Conservation (phyloP, 1,140 invertebrate species). For the Octopus bimaculoides region DNA sequence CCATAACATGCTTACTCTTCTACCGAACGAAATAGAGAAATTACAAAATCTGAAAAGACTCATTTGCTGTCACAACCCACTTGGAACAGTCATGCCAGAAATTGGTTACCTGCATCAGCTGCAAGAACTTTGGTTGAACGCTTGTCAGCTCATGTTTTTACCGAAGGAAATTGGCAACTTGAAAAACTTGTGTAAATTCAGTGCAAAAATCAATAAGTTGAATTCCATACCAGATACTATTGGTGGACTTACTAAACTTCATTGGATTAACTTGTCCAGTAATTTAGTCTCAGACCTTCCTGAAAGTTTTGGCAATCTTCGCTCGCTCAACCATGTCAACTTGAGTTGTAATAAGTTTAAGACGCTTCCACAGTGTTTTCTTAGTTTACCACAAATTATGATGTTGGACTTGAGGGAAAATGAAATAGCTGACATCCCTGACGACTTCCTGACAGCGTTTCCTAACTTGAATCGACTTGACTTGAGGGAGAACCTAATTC, state of each 20-base stretch:
- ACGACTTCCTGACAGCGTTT: constrained; percentile 43
- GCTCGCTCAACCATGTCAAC: constrained; percentile 43
- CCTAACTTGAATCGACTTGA: constrained; percentile 46
- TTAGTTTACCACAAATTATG: constrained; percentile 32
- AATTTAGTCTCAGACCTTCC: constrained; percentile 45
- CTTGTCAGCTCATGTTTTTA: constrained; percentile 40
- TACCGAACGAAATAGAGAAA: constrained; percentile 40
- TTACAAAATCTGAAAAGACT: constrained; percentile 43
- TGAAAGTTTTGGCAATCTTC: constrained; percentile 32
- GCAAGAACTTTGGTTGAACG: constrained; percentile 46
- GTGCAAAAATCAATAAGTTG: constrained; percentile 41
- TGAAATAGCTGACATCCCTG: constrained; percentile 33
- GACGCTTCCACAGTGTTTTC: constrained; percentile 40
- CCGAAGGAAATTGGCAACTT: constrained; percentile 44
- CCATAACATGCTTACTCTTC: constrained; percentile 49
- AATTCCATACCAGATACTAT: constrained; percentile 36
- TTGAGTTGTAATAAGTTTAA: constrained; percentile 44
- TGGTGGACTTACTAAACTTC: constrained; percentile 32
- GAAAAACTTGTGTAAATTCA: constrained; percentile 41
- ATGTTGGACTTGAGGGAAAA: constrained; percentile 41
- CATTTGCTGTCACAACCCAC: constrained; percentile 45
- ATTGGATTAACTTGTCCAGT: constrained; percentile 49
- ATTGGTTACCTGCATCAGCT: constrained; percentile 38
- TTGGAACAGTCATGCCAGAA: constrained; percentile 38
- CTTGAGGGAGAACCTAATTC: constrained; percentile 43